Evolutionary conservation across 1,140 invertebrate genomes (phyloP), one percentile per base, ranked within the genome.

Genomic region (Lanistes nyassanus): DNA sequence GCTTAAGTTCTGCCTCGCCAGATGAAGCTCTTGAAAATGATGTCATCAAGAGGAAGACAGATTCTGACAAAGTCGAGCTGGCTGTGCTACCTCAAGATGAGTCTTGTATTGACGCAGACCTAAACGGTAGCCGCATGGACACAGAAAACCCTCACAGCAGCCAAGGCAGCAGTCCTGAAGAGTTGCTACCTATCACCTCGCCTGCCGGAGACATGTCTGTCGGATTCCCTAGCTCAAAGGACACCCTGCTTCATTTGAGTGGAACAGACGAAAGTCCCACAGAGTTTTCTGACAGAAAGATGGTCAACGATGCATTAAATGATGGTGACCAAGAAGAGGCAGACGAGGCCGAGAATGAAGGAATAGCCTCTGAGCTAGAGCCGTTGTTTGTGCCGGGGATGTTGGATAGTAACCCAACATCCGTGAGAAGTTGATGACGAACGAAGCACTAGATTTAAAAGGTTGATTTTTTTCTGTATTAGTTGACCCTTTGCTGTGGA

Each of bases 121-220:
- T 65, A 1, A 53, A 65, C 58, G 47, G 47, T 21, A 51, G 62
- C 51, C 55, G 16, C 21, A 53, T 34, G 37, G 72, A 74, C 26
- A 60, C 31, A 2, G 39, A 64, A 7, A 26, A 74, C 58, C 42
- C 42, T 4, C 26, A 31, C n/a, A 21, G 9, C 47, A 21, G 21
- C 56, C 21, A 47, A 19, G 29, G 31, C 42, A 47, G 39, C 23
- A 26, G 11, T 56, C 26, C 2, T 23, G 31, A 56, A 36, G 37
- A 60, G 21, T 7, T 6, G 36, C 39, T 39, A 39, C n/a, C n/a
- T 36, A 64, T 19, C 34, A 51, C 5, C 39, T 2, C 2, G 16
- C 5, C 21, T 9, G 68, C 11, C 16, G 19, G 26, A 9, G 4
- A n/a, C 26, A 11, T 26, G 3, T 1, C 19, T 21, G 66, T n/a